Evolutionary conservation across 2,888 invertebrate species (phyloP).

Genomic region (Cordilura impudica): DNA sequence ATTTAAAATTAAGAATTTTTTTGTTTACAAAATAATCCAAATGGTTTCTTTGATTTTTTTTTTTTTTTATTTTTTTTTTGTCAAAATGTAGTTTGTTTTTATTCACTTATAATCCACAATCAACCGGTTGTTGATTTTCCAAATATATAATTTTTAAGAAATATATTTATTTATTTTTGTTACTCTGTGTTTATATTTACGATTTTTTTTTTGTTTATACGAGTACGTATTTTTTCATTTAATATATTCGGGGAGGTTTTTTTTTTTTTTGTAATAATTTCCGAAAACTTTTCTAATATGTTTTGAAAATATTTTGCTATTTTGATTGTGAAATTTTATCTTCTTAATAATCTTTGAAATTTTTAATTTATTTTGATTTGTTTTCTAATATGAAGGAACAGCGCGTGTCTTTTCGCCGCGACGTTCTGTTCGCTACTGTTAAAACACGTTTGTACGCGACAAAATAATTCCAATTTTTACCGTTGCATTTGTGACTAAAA

Average conservation of each 20-base stretch:
- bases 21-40: constrained; percentile 5
- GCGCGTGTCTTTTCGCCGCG: constrained; percentile 78
- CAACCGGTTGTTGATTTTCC: constrained; percentile 25
- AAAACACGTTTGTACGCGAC: constrained; percentile 68
- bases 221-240: constrained; percentile 17
- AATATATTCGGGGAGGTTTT: neutral
- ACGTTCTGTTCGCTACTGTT: constrained; percentile 77
- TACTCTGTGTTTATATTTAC: neutral
- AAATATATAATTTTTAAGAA: neutral
- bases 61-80: neutral
- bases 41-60: neutral
- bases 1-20: neutral
- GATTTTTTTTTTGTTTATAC: constrained; percentile 30
- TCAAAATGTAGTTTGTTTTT: constrained; percentile 9
- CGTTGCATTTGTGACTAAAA: constrained; percentile 66
- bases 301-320: constrained; percentile 5
- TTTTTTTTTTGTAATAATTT: constrained; percentile 26
- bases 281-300: constrained; percentile 34
- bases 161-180: neutral
- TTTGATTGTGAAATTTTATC: neutral
- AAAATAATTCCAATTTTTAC: constrained; percentile 68
- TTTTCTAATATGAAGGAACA: constrained; percentile 64
- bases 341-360: constrained; percentile 3
- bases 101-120: constrained; percentile 9
- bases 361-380: constrained; percentile 28